Conservation (phyloP, 30 jellyfish, hydroid and myxozoan genomes). For the Aurelia coerulea region DNA sequence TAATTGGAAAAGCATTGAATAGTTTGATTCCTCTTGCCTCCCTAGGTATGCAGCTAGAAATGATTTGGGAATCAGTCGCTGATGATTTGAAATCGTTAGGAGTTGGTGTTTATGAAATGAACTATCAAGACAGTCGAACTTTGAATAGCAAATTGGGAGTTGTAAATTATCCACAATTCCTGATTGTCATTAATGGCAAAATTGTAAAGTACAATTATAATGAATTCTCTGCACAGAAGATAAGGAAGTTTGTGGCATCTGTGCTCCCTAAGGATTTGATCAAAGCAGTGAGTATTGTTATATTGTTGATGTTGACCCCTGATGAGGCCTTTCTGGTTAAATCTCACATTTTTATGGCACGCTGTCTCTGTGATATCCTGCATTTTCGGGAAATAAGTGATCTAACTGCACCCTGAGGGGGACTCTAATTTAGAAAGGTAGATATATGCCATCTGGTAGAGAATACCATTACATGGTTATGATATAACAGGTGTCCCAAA, state of each 20-base stretch:
- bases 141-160: slow-evolving; percentile 62
- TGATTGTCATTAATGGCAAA: slow-evolving; percentile 71
- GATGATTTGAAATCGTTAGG: slow-evolving; percentile 68
- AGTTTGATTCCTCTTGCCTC: no score
- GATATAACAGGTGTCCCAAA: no score
- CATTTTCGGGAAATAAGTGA: no score
- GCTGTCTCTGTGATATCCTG: no score
- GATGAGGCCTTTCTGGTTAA: no score
- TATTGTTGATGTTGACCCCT: no score
- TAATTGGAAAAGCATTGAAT: no score
- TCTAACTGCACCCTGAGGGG: no score
- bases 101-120: slow-evolving; percentile 66
- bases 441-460: no score
- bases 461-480: no score
- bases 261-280: slow-evolving; percentile 65
- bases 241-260: slow-evolving; percentile 59
- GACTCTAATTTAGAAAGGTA: no score
- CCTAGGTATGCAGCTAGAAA: slow-evolving; percentile 65
- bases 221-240: slow-evolving; percentile 43
- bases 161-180: slow-evolving; percentile 66
- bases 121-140: slow-evolving; percentile 45
- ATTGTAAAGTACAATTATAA: slow-evolving; percentile 42
- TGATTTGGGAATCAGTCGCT: slow-evolving; percentile 74
- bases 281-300: slow-evolving; percentile 32
- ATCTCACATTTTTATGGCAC: no score